Base-by-base conservation (phyloP, 1,140 invertebrate genomes). In the Drosophila biarmipes region DNA sequence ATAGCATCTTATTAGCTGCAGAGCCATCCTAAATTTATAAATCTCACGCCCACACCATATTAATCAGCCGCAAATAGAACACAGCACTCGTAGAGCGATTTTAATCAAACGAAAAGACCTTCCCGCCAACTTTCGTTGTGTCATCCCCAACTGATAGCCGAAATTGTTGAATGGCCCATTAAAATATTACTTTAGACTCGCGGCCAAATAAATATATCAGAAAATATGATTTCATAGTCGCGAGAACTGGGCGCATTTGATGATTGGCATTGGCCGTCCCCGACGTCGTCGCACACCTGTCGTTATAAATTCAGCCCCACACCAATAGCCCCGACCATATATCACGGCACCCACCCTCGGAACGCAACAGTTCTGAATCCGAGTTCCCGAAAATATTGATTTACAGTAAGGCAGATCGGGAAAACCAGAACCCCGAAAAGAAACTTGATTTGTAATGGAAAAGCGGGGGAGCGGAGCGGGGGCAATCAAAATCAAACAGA, bases 241-340 rank as follows among this genome's bases (percentile, higher is more conserved):
- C 19, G 58, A 40, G 58, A 72, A n/a, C 27, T n/a, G 58, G 31
- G 58, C 42, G 38, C 63, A 46, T 38, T 19, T 69, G 63, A 69
- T 69, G 66, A 69, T 69, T 69, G 63, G 48, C 66, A 69, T 67
- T 45, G 52, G 66, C 66, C 66, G 61, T 53, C 62, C 63, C 43
- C 62, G 61, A 29, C 42, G 49, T 55, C 34, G 63, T 49, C 72
- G 61, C 64, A 66, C 80, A 86, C 77, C 81, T 85, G 81, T 86
- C 81, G 81, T 80, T 86, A 86, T 86, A 85, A 85, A 85, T 85
- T 85, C 34, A 40, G 63, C 52, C 58, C 42, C 74, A 48, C 43
- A 35, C 40, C 73, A 62, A 73, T 67, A 57, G 42, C 51, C 15
- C 48, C 49, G 27, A 29, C 79, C 59, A 81, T 80, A 81, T 81